phyloP scores from a whole-genome alignment of 2,113 vertebrate species.

The Phodopus roborovskii region DNA sequence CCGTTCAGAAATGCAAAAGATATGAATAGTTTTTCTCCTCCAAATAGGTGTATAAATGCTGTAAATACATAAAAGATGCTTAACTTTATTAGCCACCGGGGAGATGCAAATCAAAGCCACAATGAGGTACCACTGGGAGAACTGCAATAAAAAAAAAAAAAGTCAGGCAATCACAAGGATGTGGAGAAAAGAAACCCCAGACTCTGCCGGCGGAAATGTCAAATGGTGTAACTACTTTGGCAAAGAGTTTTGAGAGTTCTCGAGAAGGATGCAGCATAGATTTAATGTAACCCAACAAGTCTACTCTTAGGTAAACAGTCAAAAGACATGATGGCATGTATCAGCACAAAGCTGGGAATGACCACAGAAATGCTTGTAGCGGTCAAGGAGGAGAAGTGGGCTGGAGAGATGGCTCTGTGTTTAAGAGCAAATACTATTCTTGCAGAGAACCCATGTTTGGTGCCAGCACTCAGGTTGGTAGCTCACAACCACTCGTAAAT shows the following conservation, averaged over 20 bases:
- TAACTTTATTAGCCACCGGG: not conserved
- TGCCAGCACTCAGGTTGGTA: not conserved
- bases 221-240: not conserved
- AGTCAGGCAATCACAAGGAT: not conserved
- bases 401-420: not conserved
- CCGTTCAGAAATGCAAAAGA: constrained; percentile 23
- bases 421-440: not conserved
- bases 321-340: not conserved
- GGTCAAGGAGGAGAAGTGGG: not conserved
- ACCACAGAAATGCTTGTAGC: not conserved
- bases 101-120: constrained; percentile 29
- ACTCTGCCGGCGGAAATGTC: not conserved
- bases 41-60: not conserved
- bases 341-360: not conserved
- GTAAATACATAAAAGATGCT: not conserved
- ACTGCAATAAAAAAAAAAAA: not conserved
- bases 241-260: not conserved
- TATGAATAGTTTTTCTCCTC: not conserved
- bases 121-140: not conserved
- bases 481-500: not conserved
- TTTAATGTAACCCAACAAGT: not conserved
- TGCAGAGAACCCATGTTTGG: not conserved
- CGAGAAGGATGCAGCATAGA: not conserved
- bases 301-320: not conserved
- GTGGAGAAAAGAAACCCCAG: not conserved